These are phyloP conservation scores for Pilophorus perplexus DNA, from an alignment of 2,888 invertebrate genomes.

Conservation along the genomic window DNA sequence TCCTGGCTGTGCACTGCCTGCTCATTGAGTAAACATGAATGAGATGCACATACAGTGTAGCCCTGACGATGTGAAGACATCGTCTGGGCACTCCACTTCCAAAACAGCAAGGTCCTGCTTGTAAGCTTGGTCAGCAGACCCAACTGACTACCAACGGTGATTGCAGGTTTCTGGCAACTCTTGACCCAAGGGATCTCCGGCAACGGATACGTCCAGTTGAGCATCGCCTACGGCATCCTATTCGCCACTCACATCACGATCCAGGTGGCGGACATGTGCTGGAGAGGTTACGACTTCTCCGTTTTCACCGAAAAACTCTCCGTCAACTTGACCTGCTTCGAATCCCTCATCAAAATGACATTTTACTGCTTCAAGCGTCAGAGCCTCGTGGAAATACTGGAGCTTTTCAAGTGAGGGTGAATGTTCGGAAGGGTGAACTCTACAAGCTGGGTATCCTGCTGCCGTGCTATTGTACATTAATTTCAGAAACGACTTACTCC, in stretches of 20 bases:
- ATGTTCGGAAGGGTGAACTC: not conserved
- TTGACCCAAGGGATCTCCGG: slow-evolving; percentile 10
- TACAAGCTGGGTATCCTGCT: not conserved
- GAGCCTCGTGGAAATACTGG: slow-evolving; percentile 10
- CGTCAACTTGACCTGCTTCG: slow-evolving; percentile 44
- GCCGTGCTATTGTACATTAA: not conserved
- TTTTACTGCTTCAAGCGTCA: slow-evolving; percentile 40
- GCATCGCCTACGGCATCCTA: slow-evolving; percentile 13
- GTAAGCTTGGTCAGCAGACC: too few relatives aligned
- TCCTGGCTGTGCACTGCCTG: too few relatives aligned
- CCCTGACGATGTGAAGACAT: too few relatives aligned
- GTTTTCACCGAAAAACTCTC: slow-evolving; percentile 43
- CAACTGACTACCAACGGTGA: not conserved
- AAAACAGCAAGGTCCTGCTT: too few relatives aligned
- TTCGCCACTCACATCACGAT: slow-evolving; percentile 32
- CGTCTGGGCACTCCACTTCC: too few relatives aligned
- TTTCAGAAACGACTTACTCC: slow-evolving; percentile 25
- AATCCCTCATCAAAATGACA: slow-evolving; percentile 42
- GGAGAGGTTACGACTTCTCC: slow-evolving; percentile 38
- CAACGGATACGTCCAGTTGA: slow-evolving; percentile 20
- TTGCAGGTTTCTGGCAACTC: slow-evolving; percentile 44
- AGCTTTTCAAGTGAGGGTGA: slow-evolving; percentile 22
- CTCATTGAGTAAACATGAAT: too few relatives aligned
- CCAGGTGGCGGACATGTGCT: slow-evolving; percentile 34
- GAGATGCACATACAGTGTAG: too few relatives aligned